A percentile compares a stretch with the other conserved stretches of the same genome.
Conservation (phyloP, 2,113 vertebrate genomes). For the Lagenorhynchus albirostris region DNA sequence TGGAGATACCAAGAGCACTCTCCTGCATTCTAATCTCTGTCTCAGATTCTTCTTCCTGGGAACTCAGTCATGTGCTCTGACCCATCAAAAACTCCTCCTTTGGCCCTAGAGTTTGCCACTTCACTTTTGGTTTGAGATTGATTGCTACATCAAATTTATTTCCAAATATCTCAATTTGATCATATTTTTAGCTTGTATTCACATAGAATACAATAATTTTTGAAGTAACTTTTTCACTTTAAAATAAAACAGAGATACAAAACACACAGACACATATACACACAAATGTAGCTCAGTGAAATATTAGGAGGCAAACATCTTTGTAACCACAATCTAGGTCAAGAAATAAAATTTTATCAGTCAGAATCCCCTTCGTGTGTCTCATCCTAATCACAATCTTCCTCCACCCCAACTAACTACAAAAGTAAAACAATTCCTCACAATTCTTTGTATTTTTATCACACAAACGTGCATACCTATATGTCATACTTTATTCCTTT, state of each 20-base stretch:
- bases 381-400: background rate
- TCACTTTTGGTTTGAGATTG: background rate
- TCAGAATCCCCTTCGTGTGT: background rate
- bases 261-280: background rate
- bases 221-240: background rate
- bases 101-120: background rate
- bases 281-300: background rate
- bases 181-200: background rate
- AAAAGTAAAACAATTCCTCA: background rate
- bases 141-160: background rate
- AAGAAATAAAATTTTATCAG: background rate
- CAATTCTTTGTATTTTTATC: background rate
- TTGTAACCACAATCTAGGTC: background rate
- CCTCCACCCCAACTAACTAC: background rate
- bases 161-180: background rate
- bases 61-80: background rate
- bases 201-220: background rate
- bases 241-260: conserved; percentile 29
- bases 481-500: background rate
- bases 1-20: background rate
- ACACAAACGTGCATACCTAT: background rate
- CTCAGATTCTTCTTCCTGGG: background rate
- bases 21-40: background rate
- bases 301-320: background rate
- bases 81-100: background rate